A percentile compares a stretch with the other conserved stretches of the same genome.
phyloP scores from a whole-genome alignment of 2,113 vertebrate genomes.

The Strix aluco region DNA sequence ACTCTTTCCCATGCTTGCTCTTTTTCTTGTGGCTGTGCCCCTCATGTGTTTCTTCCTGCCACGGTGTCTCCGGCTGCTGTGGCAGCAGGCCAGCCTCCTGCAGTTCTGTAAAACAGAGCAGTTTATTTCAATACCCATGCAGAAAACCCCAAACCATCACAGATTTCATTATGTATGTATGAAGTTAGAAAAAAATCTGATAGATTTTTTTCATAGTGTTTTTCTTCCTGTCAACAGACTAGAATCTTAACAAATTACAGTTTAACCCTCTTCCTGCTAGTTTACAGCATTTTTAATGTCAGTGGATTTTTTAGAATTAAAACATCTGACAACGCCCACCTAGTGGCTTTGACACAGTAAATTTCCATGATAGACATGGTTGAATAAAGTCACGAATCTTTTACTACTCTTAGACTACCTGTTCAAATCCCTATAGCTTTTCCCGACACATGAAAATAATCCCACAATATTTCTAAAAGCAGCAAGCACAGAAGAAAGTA shows the following conservation, averaged over 20 bases:
- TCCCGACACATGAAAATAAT: background rate
- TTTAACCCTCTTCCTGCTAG: background rate
- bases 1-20: constrained; percentile 40
- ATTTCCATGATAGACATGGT: background rate
- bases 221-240: background rate
- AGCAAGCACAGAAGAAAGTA: background rate
- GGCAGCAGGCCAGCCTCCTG: constrained; percentile 73
- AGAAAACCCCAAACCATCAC: background rate
- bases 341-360: background rate
- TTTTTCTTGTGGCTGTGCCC: background rate
- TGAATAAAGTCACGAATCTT: background rate
- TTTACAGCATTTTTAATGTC: background rate
- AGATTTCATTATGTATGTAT: background rate
- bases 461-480: background rate
- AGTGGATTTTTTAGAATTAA: background rate
- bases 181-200: background rate
- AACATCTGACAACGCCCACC: background rate
- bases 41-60: background rate
- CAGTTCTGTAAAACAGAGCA: constrained; percentile 72
- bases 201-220: background rate
- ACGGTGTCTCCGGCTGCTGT: background rate
- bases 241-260: background rate
- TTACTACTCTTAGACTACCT: background rate
- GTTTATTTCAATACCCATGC: background rate
- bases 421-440: background rate